Percentiles rank a stretch among this genome's conserved stretches.
phyloP scores from a whole-genome alignment of 2,888 invertebrate genomes.

The Smittia aterrima region DNA sequence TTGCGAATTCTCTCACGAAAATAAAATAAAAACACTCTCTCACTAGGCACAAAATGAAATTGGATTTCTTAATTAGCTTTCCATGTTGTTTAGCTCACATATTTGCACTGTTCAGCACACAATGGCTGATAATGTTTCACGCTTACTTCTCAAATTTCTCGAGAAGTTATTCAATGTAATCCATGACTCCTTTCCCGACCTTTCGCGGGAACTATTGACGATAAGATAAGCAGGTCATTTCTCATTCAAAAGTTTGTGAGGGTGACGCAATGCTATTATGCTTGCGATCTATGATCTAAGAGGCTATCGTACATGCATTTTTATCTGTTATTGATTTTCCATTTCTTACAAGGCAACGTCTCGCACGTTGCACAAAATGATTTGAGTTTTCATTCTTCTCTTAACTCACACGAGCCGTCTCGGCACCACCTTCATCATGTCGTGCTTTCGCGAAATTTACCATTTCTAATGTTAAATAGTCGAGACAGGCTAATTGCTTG shows the following conservation, averaged over 20 bases:
- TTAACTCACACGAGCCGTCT: background rate
- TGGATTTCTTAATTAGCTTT: slow-evolving; percentile 8
- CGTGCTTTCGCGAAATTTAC: too few species aligned
- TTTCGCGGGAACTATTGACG: background rate
- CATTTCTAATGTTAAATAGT: too few species aligned
- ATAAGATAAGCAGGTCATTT: background rate
- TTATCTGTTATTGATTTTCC: background rate
- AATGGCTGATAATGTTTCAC: background rate
- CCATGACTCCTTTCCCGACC: background rate
- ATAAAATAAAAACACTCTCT: background rate
- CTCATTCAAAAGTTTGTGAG: background rate
- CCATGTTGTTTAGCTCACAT: background rate
- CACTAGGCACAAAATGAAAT: background rate
- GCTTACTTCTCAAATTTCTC: background rate
- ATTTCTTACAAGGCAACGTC: background rate
- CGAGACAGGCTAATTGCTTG: too few species aligned
- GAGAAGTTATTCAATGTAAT: background rate
- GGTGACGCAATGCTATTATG: background rate
- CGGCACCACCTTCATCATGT: too few species aligned
- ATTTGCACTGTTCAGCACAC: background rate
- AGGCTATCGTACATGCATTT: background rate
- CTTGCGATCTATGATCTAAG: too few species aligned
- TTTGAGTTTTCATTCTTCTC: background rate
- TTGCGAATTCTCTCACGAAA: background rate
- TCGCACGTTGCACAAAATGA: background rate